Conservation (phyloP, 2,113 vertebrate species). For the Gorsachius goisagi region DNA sequence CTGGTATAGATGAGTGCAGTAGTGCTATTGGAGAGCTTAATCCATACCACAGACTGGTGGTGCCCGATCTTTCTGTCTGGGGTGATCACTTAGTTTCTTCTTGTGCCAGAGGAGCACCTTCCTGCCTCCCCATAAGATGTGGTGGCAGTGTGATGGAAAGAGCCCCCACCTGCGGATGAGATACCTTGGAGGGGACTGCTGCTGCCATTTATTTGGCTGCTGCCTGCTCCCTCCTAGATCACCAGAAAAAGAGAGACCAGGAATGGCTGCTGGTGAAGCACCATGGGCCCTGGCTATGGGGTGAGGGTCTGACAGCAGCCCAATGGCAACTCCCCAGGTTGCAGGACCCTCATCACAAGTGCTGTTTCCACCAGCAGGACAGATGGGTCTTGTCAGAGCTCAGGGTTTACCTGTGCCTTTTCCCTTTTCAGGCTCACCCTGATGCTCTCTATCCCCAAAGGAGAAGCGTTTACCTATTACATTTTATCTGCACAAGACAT, state of each 20-base stretch:
- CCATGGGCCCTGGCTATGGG: neutral
- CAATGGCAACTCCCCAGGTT: neutral
- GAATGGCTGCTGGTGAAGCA: neutral
- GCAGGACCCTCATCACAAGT: neutral
- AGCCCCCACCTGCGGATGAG: accelerated
- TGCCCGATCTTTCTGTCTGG: neutral
- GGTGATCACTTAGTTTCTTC: neutral
- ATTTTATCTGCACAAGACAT: neutral
- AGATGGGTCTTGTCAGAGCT: neutral
- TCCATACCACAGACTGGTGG: neutral
- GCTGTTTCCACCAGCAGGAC: neutral
- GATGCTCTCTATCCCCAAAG: neutral
- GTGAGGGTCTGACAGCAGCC: neutral
- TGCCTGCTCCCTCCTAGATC: neutral
- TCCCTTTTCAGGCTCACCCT: neutral
- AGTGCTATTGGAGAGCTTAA: neutral
- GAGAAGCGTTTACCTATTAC: neutral
- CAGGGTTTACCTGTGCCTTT: neutral
- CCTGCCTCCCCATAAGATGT: accelerated
- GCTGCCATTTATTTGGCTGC: neutral
- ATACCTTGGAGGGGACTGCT: accelerated
- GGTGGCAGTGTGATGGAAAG: neutral
- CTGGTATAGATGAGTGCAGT: neutral
- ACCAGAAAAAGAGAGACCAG: neutral
- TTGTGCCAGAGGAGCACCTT: neutral